Conservation (phyloP, 2,113 vertebrate genomes). For the Ochotona curzoniae region DNA sequence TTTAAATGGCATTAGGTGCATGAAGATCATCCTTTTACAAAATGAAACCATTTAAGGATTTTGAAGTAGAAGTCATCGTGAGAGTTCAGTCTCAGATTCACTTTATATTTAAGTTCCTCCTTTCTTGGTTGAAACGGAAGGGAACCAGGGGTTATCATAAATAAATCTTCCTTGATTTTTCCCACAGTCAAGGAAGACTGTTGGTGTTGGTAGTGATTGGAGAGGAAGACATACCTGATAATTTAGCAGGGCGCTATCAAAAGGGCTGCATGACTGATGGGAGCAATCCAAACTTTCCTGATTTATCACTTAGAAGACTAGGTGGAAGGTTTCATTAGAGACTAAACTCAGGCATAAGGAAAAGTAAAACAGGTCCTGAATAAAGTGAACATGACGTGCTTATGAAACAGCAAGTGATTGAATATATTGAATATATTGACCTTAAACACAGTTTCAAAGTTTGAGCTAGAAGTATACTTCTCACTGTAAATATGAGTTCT, state of each 20-base stretch:
- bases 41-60: slow-evolving; percentile 20
- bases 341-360: background rate
- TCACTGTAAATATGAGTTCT: background rate
- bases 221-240: background rate
- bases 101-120: background rate
- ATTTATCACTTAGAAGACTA: background rate
- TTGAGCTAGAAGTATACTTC: background rate
- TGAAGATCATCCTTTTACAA: background rate
- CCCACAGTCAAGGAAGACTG: background rate
- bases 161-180: background rate
- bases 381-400: background rate
- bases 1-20: background rate
- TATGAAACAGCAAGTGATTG: background rate
- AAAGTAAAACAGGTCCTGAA: background rate
- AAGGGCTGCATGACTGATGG: background rate
- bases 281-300: background rate
- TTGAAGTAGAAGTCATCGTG: background rate
- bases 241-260: background rate
- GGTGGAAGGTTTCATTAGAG: background rate
- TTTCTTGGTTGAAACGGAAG: too few species aligned
- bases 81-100: background rate
- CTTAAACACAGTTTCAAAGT: background rate
- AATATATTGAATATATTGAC: background rate
- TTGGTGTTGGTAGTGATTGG: background rate
- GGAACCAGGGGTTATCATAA: background rate